Percentiles rank a stretch among this genome's conserved stretches.
phyloP scores from a whole-genome alignment of 2,113 vertebrate genomes.

The Neofelis nebulosa region DNA sequence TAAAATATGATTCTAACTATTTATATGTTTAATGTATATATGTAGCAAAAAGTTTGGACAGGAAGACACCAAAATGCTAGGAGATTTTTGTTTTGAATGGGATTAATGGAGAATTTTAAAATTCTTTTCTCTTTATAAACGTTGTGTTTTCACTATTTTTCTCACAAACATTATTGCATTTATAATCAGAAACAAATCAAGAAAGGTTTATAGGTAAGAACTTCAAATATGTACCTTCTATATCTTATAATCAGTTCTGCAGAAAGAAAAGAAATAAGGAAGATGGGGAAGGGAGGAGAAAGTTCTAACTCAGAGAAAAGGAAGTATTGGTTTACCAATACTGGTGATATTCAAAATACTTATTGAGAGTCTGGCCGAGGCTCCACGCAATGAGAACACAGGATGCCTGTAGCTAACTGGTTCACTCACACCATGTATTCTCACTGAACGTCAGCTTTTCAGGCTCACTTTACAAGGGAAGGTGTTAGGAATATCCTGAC shows the following conservation, averaged over 20 bases:
- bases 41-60: not conserved
- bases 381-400: rapidly evolving
- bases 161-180: not conserved
- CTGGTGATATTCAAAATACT: not conserved
- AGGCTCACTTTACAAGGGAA: not conserved
- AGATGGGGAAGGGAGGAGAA: not conserved
- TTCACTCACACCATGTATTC: not conserved
- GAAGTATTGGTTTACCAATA: not conserved
- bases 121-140: not conserved
- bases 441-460: not conserved
- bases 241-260: not conserved
- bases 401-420: no score
- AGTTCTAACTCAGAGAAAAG: not conserved
- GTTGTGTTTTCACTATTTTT: not conserved
- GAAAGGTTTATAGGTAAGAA: not conserved
- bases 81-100: not conserved
- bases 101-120: not conserved
- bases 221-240: not conserved
- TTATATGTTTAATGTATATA: not conserved
- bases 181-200: not conserved
- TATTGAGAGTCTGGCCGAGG: not conserved
- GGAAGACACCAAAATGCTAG: not conserved
- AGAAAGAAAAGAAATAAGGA: not conserved
- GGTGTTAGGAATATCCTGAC: not conserved
- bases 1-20: not conserved